Base-by-base conservation (phyloP, 2,888 invertebrate species). In the Protodeltote pygarga region DNA sequence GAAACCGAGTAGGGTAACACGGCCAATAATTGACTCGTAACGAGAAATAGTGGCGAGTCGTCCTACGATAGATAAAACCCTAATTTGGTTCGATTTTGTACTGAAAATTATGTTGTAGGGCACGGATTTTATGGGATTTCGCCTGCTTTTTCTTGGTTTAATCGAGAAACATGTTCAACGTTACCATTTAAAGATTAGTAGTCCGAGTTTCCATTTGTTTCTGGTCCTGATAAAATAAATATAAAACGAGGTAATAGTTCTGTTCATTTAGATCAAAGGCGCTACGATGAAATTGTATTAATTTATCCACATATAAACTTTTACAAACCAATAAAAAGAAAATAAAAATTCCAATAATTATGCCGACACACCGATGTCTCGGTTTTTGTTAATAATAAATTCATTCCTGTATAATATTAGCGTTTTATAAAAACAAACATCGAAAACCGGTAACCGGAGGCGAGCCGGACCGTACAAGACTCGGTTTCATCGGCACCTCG, bases 1-100 rank as follows among this genome's bases (percentile, higher is more conserved):
- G 72, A 69, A 66, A 57, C 71, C 70, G 62, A 64, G 70, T 72
- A 73, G 77, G 75, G 75, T 70, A 75, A 61, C 60, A 42, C 47
- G 37, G 39, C 39, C 63, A 47, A 74, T 86, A 87, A 86, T 85
- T 83, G 85, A 85, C 81, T 86, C 78, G 85, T 85, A 82, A 79
- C 73, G 55, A 63, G 67, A 50, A 55, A 52, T 59, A 44, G 34
- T 48, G 38, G 40, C 27, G 48, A 50, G 35, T 33, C 45, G 13
- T 42, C 49, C 53, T 54, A 24, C 28, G 20, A 33, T 52, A 45
- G 54, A 63, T 65, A 51, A 58, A 42, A 52, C 28, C 55, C 44
- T 50, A 44, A 52, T 60, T 55, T 59, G 47, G 47, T 52, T 50
- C 28, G 13, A 34, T 41, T 51, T 53, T 41, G 44, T 47, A 28